phyloP scores from a whole-genome alignment of 2,113 vertebrate species.

The Nothoprocta pentlandii region DNA sequence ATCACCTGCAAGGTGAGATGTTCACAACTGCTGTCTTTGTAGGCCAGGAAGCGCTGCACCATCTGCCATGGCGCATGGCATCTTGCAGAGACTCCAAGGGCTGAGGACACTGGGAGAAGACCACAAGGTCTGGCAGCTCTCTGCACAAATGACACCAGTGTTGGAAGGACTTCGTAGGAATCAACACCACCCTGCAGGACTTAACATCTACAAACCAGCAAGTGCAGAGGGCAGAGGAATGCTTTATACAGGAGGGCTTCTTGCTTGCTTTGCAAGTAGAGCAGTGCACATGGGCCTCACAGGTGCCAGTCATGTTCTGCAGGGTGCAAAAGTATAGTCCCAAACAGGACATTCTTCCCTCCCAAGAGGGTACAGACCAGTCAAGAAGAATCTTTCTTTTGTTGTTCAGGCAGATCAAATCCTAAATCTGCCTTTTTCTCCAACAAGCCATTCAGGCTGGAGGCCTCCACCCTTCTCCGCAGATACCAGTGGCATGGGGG shows the following conservation, averaged over 20 bases:
- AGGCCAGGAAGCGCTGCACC: neutral
- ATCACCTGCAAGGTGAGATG: neutral
- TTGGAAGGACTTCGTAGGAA: slow-evolving; percentile 25
- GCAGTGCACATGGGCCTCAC: neutral
- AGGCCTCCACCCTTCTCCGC: neutral
- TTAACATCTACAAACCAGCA: neutral
- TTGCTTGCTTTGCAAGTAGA: neutral
- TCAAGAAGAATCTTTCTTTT: neutral
- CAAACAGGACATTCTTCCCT: neutral
- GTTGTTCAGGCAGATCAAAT: neutral
- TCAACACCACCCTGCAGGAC: neutral
- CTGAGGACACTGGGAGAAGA: slow-evolving; percentile 30
- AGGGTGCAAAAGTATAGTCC: neutral
- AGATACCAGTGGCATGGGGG: neutral
- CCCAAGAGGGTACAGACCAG: neutral
- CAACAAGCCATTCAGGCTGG: neutral
- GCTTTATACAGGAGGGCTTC: neutral
- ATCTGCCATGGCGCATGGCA: neutral
- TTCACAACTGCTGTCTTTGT: accelerated
- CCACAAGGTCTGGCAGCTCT: slow-evolving; percentile 57
- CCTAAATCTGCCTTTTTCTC: slow-evolving; percentile 32
- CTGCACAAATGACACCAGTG: slow-evolving; percentile 58
- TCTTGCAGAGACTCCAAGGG: neutral
- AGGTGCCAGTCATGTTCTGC: neutral
- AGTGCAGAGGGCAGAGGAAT: neutral